phyloP scores from a whole-genome alignment of 2,888 invertebrate species.

The Pherbina coryleti region DNA sequence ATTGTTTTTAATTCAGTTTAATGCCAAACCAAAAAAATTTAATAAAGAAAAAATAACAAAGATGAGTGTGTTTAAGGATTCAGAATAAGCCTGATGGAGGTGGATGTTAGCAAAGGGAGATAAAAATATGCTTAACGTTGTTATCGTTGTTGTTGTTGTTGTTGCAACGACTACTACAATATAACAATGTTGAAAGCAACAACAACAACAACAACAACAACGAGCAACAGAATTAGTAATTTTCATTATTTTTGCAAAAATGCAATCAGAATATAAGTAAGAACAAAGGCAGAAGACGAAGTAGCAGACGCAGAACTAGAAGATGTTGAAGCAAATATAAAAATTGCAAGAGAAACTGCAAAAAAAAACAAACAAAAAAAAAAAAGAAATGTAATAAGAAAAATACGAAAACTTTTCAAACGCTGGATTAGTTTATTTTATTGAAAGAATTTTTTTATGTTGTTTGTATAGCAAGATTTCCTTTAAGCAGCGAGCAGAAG shows the following conservation, averaged over 20 bases:
- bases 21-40: not conserved
- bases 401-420: conserved; percentile 3
- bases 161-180: not conserved
- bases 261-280: conserved; percentile 23
- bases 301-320: not conserved
- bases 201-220: not conserved
- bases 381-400: not conserved
- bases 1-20: conserved; percentile 20
- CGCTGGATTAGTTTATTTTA: conserved; percentile 30
- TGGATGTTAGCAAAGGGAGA: not conserved
- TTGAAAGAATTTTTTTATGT: conserved; percentile 28
- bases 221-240: conserved; percentile 26
- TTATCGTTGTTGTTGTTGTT: not conserved
- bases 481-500: not conserved
- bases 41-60: not conserved
- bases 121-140: conserved; percentile 3
- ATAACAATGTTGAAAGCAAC: not conserved
- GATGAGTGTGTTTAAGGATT: not conserved
- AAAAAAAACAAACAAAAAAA: not conserved
- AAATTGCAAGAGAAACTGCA: not conserved
- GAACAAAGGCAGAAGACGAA: not conserved
- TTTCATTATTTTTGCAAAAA: conserved; percentile 33
- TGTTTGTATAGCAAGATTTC: conserved; percentile 13
- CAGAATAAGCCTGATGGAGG: not conserved
- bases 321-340: not conserved